phyloP scores from a whole-genome alignment of 1,140 invertebrate genomes.

The Batillaria attramentaria region DNA sequence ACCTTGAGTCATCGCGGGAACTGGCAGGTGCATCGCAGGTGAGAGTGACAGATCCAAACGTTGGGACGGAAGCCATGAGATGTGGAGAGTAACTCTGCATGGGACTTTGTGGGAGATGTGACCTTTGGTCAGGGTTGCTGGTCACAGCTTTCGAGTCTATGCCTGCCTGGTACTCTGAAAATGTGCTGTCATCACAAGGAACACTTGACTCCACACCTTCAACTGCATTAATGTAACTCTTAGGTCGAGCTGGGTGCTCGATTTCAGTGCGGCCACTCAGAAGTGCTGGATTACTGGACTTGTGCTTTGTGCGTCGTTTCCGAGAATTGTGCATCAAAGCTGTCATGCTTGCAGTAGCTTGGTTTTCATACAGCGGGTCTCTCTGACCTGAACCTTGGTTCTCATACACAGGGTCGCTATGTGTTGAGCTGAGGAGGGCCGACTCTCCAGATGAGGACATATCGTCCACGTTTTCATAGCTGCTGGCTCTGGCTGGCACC shows the following conservation, averaged over 20 bases:
- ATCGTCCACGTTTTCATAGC: conserved; percentile 32
- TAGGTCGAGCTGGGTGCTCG: conserved; percentile 29
- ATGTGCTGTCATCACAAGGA: conserved; percentile 9
- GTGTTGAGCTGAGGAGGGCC: not conserved
- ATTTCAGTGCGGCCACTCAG: too few species aligned
- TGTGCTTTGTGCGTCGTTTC: conserved; percentile 27
- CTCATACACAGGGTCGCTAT: conserved; percentile 17
- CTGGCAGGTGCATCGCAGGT: not conserved
- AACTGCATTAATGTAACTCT: conserved; percentile 40
- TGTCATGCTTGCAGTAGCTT: too few species aligned
- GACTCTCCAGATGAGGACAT: not conserved
- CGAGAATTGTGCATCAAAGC: conserved; percentile 20
- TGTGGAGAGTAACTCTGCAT: not conserved
- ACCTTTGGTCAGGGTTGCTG: not conserved
- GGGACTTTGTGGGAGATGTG: not conserved
- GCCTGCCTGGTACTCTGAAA: not conserved
- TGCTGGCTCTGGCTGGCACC: conserved; percentile 37
- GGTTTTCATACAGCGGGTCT: too few species aligned
- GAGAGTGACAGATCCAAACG: not conserved
- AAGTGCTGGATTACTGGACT: conserved; percentile 34
- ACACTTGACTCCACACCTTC: not conserved
- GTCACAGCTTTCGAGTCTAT: not conserved
- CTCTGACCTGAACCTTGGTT: too few species aligned
- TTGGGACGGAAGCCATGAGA: not conserved
- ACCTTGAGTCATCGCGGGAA: too few species aligned